Conservation (phyloP, 2,888 invertebrate genomes). For the Lepidochitona cinerea region DNA sequence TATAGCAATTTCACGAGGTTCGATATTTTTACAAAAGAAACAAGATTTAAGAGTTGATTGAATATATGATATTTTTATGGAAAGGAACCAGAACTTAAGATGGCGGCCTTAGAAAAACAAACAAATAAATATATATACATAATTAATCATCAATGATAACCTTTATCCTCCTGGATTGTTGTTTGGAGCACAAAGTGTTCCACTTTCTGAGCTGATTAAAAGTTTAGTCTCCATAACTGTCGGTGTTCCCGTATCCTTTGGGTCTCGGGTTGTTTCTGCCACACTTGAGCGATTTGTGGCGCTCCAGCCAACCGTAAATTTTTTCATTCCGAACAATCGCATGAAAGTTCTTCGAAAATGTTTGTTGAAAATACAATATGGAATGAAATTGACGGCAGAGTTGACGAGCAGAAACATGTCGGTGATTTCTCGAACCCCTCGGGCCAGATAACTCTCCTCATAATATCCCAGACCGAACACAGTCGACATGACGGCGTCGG, state of each 20-base stretch:
- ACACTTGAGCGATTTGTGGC: not conserved
- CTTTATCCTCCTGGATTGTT: not conserved
- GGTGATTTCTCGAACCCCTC: slow-evolving; percentile 49
- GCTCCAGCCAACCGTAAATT: not conserved
- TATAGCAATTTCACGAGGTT: too few species aligned
- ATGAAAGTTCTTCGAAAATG: slow-evolving; percentile 40
- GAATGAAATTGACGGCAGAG: slow-evolving; percentile 49
- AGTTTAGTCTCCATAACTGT: not conserved
- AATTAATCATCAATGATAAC: too few species aligned
- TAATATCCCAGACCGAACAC: slow-evolving; percentile 48
- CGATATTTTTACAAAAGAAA: too few species aligned
- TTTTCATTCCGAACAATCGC: slow-evolving; percentile 24
- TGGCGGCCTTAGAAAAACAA: too few species aligned
- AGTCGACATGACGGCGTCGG: slow-evolving; percentile 52
- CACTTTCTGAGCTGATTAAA: not conserved
- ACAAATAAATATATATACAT: too few species aligned
- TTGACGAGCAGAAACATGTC: slow-evolving; percentile 47
- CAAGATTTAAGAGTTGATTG: too few species aligned
- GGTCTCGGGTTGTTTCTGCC: not conserved
- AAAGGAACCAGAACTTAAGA: too few species aligned
- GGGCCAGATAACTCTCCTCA: slow-evolving; percentile 41
- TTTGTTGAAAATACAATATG: slow-evolving; percentile 49
- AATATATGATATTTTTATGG: too few species aligned
- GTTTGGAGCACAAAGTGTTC: not conserved
- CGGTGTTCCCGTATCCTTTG: not conserved